Evolutionary conservation across 2,113 vertebrate species (phyloP).

Genomic region (Petromus typicus): DNA sequence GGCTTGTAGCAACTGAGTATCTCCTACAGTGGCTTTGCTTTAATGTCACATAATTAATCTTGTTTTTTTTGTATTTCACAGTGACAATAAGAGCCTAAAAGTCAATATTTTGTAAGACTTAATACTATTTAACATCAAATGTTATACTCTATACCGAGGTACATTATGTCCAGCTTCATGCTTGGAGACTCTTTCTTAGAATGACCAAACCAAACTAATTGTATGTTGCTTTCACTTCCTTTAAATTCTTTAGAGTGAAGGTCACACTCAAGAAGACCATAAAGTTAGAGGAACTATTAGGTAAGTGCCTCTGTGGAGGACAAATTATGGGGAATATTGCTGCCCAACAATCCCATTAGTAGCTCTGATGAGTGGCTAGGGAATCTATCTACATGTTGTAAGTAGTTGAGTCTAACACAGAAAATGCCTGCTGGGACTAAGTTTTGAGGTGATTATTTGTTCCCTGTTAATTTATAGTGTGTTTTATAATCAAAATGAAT

Average conservation of each 20-base stretch:
- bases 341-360: fast-evolving
- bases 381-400: not conserved
- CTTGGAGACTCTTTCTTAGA: not conserved
- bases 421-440: not conserved
- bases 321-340: not conserved
- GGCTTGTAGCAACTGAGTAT: not conserved
- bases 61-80: not conserved
- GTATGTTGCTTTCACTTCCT: not conserved
- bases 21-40: not conserved
- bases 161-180: not conserved
- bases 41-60: not conserved
- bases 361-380: not conserved
- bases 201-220: not conserved
- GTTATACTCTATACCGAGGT: not conserved
- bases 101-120: not conserved
- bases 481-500: not conserved
- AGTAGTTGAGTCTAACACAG: not conserved
- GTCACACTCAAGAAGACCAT: no score
- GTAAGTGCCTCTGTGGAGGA: fast-evolving
- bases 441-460: not conserved
- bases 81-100: not conserved
- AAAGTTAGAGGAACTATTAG: not conserved
- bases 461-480: not conserved
- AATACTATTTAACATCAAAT: not conserved
- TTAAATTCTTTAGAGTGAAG: not conserved